Evolutionary conservation across 2,797 vertebrate species (phyloP), one percentile per base, ranked within the genome.

Genomic region (Nyctibius grandis): DNA sequence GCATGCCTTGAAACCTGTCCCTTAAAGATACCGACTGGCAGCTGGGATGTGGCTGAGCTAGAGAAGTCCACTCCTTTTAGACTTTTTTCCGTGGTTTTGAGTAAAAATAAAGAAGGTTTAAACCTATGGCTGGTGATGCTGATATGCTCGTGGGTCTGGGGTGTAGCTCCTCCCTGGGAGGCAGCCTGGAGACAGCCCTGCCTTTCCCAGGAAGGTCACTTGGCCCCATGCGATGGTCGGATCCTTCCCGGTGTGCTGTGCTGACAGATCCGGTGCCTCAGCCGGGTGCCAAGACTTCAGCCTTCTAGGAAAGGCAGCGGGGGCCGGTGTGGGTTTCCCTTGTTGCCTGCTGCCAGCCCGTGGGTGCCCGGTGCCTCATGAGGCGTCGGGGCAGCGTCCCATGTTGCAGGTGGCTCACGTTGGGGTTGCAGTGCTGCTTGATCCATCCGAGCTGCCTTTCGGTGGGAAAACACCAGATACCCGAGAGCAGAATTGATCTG

Each of bases 341-440:
- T 2, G 1, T 44, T 74, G 73, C 33, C 48, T 0, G 9, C 68
- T 74, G 67, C 65, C 59, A 53, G 73, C 40, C 63, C 0, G 1
- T 7, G n/a, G 38, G 38, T 11, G 5, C 50, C 9, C 0, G 2
- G 63, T 36, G 42, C 50, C 26, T 42, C 1, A 4, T 0, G 11
- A 76, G 85, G 73, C 1, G 2, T 31, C 11, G 2, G 33, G 47
- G 44, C 72, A 72, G 61, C 0, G 0, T 31, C 33, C 0, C 0
- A 36, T 17, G 45, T 28, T 19, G 2, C 42, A 44, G 33, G 10
- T 64, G 38, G 59, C 57, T 85, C 34, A 0, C 0, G 0, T 2
- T 9, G n/a, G 67, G 47, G 34, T 44, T 78, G 54, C n/a, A 31
- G 60, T 0, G 1, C 69, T 57, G 34, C n/a, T 78, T 53, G 38